These are phyloP conservation scores for Melanostigma gelatinosum DNA, from an alignment of 2,113 vertebrate species.

Conservation along the genomic window DNA sequence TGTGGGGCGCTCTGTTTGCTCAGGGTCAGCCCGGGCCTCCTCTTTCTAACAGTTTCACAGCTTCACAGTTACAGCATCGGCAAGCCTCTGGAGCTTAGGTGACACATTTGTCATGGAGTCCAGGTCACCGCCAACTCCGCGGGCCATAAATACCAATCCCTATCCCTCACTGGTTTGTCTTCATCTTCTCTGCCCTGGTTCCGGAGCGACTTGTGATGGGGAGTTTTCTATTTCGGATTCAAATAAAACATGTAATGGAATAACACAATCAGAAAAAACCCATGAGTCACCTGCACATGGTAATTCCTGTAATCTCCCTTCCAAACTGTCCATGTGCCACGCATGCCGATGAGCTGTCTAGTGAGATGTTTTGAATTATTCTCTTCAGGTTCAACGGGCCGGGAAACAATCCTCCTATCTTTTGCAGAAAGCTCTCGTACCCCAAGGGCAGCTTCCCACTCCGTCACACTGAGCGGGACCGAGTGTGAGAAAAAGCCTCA, in stretches of 20 bases:
- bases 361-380: constrained; percentile 65
- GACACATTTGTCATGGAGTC: constrained; percentile 66
- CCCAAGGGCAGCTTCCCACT: constrained; percentile 31
- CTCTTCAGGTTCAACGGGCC: not conserved
- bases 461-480: not conserved
- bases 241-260: not conserved
- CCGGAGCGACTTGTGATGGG: not conserved
- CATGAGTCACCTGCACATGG: not conserved
- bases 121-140: constrained; percentile 12
- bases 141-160: constrained; percentile 53
- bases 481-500: constrained; percentile 43
- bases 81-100: constrained; percentile 54
- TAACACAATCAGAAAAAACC: not conserved
- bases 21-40: constrained; percentile 16
- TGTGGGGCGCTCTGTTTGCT: constrained; percentile 13
- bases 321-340: not conserved
- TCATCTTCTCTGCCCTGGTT: not conserved
- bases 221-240: not conserved
- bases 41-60: constrained; percentile 6
- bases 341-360: constrained; percentile 1
- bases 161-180: constrained; percentile 22
- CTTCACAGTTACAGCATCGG: constrained; percentile 11
- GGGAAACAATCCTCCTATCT: constrained; percentile 33
- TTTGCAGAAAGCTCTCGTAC: constrained; percentile 1
- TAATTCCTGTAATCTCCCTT: constrained; percentile 2